phyloP scores from a whole-genome alignment of 2,888 invertebrate genomes.

The Anoncus sp. region DNA sequence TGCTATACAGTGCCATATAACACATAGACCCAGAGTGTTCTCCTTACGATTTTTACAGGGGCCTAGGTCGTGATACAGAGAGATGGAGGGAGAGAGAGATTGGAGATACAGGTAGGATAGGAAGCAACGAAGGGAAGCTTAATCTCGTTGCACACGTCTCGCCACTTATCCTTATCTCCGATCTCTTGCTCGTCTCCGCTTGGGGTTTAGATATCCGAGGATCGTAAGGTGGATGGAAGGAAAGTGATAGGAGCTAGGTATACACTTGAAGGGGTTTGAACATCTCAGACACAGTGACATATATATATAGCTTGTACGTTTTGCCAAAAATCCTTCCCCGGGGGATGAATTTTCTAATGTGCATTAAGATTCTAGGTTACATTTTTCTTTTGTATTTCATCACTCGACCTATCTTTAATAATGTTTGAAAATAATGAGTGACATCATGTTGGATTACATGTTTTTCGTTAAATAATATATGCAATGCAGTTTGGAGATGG shows the following conservation, averaged over 20 bases:
- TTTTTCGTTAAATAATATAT: background rate
- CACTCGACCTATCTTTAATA: too few species aligned
- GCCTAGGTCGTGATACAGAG: slow-evolving; percentile 1
- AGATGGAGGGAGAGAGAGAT: slow-evolving; percentile 13
- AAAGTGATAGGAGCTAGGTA: background rate
- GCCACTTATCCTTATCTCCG: slow-evolving; percentile 65
- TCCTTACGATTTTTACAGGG: slow-evolving; percentile 51
- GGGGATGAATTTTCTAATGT: slow-evolving; percentile 2
- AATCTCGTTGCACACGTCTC: slow-evolving; percentile 66
- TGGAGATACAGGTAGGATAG: slow-evolving; percentile 25
- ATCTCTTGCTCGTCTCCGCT: slow-evolving; percentile 61
- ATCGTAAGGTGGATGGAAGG: slow-evolving; percentile 22
- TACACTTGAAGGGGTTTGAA: slow-evolving; percentile 7
- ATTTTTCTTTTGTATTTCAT: too few species aligned
- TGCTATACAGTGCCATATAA: slow-evolving; percentile 3
- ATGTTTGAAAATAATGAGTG: too few species aligned
- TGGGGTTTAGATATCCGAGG: slow-evolving; percentile 55
- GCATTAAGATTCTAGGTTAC: too few species aligned
- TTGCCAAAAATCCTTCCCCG: slow-evolving; percentile 40
- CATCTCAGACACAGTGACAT: slow-evolving; percentile 1
- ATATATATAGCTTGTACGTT: slow-evolving; percentile 27
- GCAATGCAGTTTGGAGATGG: background rate
- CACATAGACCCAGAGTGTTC: slow-evolving; percentile 28
- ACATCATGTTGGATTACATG: too few species aligned
- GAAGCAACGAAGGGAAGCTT: slow-evolving; percentile 58